Evolutionary conservation across 1,140 invertebrate genomes (phyloP).

Genomic region (Nymphalis io): DNA sequence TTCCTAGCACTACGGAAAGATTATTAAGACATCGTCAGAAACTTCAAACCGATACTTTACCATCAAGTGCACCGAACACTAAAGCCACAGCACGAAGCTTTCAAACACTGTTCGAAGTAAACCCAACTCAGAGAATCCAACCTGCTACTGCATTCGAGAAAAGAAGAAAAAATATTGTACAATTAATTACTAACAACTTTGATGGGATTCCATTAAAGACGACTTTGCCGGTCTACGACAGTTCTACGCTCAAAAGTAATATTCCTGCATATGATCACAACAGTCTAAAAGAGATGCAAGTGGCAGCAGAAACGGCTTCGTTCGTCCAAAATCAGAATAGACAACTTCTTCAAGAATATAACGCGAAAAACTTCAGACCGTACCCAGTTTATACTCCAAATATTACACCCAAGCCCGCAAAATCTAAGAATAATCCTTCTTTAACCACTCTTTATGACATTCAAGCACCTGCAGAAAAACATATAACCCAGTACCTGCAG

Average conservation of each 20-base stretch:
- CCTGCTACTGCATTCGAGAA: constrained; percentile 62
- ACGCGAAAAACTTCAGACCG: constrained; percentile 65
- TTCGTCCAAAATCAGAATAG: constrained; percentile 83
- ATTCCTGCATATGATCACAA: constrained; percentile 57
- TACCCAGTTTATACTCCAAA: constrained; percentile 73
- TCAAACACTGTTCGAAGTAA: constrained; percentile 58
- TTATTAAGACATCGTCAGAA: constrained; percentile 61
- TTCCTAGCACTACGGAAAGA: constrained; percentile 67
- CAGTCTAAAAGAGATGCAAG: constrained; percentile 84
- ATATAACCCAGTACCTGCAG: constrained; percentile 41
- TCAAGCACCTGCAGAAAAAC: constrained; percentile 54
- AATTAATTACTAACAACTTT: constrained; percentile 68
- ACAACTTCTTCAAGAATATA: constrained; percentile 69
- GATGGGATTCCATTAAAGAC: constrained; percentile 56
- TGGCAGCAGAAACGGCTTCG: constrained; percentile 87
- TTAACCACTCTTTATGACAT: constrained; percentile 72
- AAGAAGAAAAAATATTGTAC: constrained; percentile 66
- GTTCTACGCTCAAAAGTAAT: constrained; percentile 60
- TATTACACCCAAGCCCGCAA: constrained; percentile 46
- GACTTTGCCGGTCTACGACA: constrained; percentile 61
- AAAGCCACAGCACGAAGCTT: constrained; percentile 61
- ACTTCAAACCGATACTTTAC: constrained; percentile 49
- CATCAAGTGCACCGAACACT: constrained; percentile 34
- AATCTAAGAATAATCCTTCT: constrained; percentile 59
- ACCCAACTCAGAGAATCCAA: constrained; percentile 63